These are phyloP conservation scores for Aramus guarauna DNA, from an alignment of 2,113 vertebrate genomes.

Conservation along the genomic window DNA sequence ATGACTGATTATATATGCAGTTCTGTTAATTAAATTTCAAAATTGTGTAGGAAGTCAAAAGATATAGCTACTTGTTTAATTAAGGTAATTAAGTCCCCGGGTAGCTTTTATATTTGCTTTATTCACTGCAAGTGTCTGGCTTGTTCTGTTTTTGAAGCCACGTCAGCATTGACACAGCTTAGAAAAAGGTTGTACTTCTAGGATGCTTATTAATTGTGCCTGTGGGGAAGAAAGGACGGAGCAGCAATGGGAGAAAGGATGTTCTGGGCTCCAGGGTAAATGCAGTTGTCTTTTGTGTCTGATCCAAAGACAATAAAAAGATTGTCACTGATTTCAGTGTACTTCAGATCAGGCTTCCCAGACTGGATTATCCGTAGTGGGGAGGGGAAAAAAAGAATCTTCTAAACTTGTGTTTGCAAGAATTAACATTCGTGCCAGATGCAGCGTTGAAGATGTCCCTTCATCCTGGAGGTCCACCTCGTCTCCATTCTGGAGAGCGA, in stretches of 20 bases:
- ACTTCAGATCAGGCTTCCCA: not conserved
- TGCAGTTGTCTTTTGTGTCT: not conserved
- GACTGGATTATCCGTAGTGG: not conserved
- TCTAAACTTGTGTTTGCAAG: not conserved
- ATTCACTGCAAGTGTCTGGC: constrained; percentile 28
- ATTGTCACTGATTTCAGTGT: not conserved
- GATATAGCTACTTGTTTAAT: constrained; percentile 58
- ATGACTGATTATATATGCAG: constrained; percentile 43
- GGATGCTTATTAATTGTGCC: constrained; percentile 12
- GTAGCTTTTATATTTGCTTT: constrained; percentile 58
- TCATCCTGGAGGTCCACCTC: not conserved
- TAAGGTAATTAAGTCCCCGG: constrained; percentile 60
- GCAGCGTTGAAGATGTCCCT: not conserved
- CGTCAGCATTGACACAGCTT: not conserved
- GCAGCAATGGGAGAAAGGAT: constrained; percentile 10
- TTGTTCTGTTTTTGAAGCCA: constrained; percentile 46
- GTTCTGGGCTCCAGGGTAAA: constrained; percentile 21
- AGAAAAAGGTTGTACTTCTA: not conserved
- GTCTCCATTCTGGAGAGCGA: not conserved
- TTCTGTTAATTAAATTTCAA: constrained; percentile 63
- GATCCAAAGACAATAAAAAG: constrained; percentile 22
- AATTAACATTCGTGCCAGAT: not conserved
- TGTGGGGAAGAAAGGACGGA: not conserved
- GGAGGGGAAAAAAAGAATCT: not conserved
- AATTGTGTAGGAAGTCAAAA: constrained; percentile 59